phyloP scores from a whole-genome alignment of 2,888 invertebrate species.

The Orthosia cruda region DNA sequence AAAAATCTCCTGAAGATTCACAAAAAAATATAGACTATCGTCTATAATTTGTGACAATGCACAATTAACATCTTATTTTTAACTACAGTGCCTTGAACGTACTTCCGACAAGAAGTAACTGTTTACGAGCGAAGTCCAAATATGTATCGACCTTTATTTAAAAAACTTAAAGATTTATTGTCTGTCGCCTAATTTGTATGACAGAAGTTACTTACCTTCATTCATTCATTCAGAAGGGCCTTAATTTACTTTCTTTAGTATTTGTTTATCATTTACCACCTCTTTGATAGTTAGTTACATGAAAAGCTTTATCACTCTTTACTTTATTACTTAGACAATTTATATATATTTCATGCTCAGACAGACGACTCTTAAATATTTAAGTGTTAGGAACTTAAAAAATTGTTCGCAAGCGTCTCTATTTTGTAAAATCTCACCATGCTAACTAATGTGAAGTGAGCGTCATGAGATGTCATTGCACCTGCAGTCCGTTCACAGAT shows the following conservation, averaged over 20 bases:
- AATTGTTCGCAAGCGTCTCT: no score
- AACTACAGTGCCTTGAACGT: slow-evolving; percentile 21
- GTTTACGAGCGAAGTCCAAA: slow-evolving; percentile 26
- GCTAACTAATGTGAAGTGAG: no score
- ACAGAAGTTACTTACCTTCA: background rate
- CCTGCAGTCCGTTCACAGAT: no score
- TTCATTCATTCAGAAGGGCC: background rate
- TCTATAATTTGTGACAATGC: slow-evolving; percentile 2
- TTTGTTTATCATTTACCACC: background rate
- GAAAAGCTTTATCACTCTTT: background rate
- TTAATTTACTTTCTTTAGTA: background rate
- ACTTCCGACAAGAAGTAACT: slow-evolving; percentile 34
- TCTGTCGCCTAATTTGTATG: background rate
- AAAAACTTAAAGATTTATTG: background rate
- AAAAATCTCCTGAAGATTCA: background rate
- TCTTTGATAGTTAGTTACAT: background rate
- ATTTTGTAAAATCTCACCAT: no score
- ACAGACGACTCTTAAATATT: background rate
- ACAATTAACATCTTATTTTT: slow-evolving; percentile 16
- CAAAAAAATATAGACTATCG: background rate
- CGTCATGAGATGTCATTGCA: no score
- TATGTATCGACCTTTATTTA: background rate
- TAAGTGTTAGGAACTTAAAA: no score
- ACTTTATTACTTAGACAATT: background rate
- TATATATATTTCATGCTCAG: background rate